Evolutionary conservation across 1,140 invertebrate genomes (phyloP), one percentile per base, ranked within the genome.

Genomic region (Monomorium pharaonis): DNA sequence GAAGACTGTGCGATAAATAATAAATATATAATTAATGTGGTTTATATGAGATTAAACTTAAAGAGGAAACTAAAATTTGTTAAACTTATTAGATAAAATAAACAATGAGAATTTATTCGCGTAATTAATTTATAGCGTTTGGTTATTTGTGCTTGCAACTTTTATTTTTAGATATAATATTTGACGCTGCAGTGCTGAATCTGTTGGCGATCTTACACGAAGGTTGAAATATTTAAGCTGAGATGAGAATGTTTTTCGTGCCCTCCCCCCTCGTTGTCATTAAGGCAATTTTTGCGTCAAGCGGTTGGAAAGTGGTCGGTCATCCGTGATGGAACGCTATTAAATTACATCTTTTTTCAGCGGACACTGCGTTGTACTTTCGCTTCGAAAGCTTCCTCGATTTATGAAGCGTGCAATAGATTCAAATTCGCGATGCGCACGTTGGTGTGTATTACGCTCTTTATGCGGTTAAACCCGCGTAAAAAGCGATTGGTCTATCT

Each of bases 271-370:
- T 65, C 44, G 37, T 18, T 58, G 27, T 54, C 58, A n/a, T 78
- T 69, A 81, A 27, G 37, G 14, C 18, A 69, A 18, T 81, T 70
- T 70, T 24, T 70, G 63, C 33, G 33, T 18, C 42, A 27, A 67
- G 58, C 56, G 76, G 60, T 44, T 78, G 44, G 77, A 81, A 81
- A 81, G 77, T 81, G 77, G 1, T 70, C 77, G 47, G 77, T 70
- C 47, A 56, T 70, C 77, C 63, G 49, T 81, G 49, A 70, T 69
- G 65, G 56, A 80, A 81, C 33, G 33, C 49, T 81, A 81, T 81
- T 51, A 81, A 69, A 81, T 81, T 81, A 69, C 63, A 81, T 81
- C 65, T 70, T 69, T 65, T 65, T 80, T 80, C 44, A 37, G 33
- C 30, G 76, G 24, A 70, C 47, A 44, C 14, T 33, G 33, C 49